These are phyloP conservation scores for Phocoena phocoena DNA, from an alignment of 2,113 vertebrate species.

Conservation along the genomic window DNA sequence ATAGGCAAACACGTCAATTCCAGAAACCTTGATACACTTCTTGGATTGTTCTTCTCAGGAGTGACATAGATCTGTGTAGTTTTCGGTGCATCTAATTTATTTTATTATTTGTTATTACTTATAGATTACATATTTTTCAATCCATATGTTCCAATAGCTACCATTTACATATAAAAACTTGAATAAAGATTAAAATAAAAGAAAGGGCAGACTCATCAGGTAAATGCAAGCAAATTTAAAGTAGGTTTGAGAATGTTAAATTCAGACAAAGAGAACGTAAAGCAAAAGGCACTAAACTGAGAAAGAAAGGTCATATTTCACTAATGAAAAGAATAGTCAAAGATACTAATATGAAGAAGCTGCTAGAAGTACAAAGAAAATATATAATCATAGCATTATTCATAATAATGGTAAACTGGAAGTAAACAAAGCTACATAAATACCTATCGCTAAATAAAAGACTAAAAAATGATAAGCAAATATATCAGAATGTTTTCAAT, in stretches of 20 bases:
- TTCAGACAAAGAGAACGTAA: not conserved
- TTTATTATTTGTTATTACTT: not conserved
- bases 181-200: conserved; percentile 19
- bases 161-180: not conserved
- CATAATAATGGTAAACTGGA: not conserved
- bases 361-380: not conserved
- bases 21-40: not conserved
- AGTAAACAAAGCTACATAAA: conserved; percentile 22
- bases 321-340: not conserved
- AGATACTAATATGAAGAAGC: not conserved
- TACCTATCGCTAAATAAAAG: not conserved
- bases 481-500: not conserved
- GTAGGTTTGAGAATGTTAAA: conserved; percentile 11
- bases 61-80: not conserved
- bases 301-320: conserved; percentile 1
- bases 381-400: not conserved
- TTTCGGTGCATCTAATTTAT: not conserved
- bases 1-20: conserved; percentile 1
- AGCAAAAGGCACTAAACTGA: not conserved
- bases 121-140: not conserved
- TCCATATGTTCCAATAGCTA: not conserved
- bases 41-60: not conserved
- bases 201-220: not conserved
- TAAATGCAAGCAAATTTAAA: conserved; percentile 23
- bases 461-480: conserved; percentile 19